Evolutionary conservation across 2,113 vertebrate species (phyloP).

Genomic region (Marcusenius ussheri): DNA sequence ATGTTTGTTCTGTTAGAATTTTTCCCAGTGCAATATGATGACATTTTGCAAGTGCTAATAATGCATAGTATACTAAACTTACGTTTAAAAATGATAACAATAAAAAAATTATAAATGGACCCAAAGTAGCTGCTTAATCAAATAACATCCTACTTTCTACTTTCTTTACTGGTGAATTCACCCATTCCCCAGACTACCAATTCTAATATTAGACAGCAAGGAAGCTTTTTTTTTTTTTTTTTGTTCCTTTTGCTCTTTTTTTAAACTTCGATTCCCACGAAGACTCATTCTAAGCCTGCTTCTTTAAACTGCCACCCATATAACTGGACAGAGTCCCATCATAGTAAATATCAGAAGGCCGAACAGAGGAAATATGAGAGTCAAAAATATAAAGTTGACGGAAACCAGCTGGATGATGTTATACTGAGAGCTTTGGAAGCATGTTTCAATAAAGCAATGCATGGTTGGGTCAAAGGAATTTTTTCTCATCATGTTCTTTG

Average conservation of each 20-base stretch:
- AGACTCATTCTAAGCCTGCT: constrained; percentile 45
- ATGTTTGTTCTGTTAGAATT: background rate
- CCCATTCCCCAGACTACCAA: constrained; percentile 46
- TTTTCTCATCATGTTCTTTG: background rate
- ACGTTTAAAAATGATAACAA: background rate
- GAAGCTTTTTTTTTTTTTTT: constrained; percentile 46
- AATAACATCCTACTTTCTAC: constrained; percentile 8
- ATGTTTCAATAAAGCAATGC: background rate
- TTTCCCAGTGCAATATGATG: background rate
- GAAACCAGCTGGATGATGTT: constrained; percentile 32
- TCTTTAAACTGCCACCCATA: constrained; percentile 48
- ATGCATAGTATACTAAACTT: background rate
- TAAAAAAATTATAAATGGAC: background rate
- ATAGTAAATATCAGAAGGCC: constrained; percentile 46
- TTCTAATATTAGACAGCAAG: constrained; percentile 50
- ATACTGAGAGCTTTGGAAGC: background rate
- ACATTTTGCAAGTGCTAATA: background rate
- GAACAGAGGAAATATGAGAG: constrained; percentile 15
- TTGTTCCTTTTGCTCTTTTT: constrained; percentile 35
- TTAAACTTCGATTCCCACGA: constrained; percentile 50
- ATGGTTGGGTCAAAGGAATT: background rate
- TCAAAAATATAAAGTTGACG: constrained; percentile 34
- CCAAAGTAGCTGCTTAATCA: background rate
- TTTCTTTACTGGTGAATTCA: constrained; percentile 24
- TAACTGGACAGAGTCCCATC: constrained; percentile 45